Evolutionary conservation across 2,113 vertebrate genomes (phyloP), one percentile per base, ranked within the genome.

Genomic region (Oncorhynchus keta): DNA sequence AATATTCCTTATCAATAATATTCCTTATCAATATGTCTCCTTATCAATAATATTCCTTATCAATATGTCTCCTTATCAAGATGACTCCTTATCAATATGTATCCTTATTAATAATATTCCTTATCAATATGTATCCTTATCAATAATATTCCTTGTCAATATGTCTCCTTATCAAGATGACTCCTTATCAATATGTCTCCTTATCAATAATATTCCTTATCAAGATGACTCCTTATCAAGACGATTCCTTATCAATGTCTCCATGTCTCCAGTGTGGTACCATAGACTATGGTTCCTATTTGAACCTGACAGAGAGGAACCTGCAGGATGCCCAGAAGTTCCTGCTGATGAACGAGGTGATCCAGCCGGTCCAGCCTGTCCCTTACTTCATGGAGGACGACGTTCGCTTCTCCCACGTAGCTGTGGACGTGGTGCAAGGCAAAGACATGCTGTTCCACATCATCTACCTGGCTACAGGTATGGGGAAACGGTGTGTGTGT

Each of bases 241-340:
- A 45, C 11, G 39, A 0, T 2, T 45, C 39, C 39, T 55, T 14
- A 55, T 55, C 13, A 62, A 1, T 45, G 39, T 62, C 73, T 73
- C 65, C 16, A 22, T 32, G 28, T 89, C 86, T 80, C 62, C 92
- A 99, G 97, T 99, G 97, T 2, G 97, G 97, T 82, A 99, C 96
- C 28, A 89, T 99, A 87, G 96, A 98, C 89, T 97, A 96, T 1
- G 97, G 97, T 26, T 92, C 95, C 39, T 96, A 98, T 4, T 92
- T 95, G 80, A 98, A 98, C 88, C 90, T 99, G 90, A 99, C 97
- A 0, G 94, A 98, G 67, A 93, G 97, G 73, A 99, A 96, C 90
- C 94, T 99, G 83, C 97, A 98, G 79, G 97, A 99, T 3, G 97
- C 97, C 32, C 97, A 99, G 87, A 98, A 95, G 89, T 99, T 98